Base-by-base conservation (phyloP, 2,797 vertebrate genomes). In the Semaprochilodus insignis region DNA sequence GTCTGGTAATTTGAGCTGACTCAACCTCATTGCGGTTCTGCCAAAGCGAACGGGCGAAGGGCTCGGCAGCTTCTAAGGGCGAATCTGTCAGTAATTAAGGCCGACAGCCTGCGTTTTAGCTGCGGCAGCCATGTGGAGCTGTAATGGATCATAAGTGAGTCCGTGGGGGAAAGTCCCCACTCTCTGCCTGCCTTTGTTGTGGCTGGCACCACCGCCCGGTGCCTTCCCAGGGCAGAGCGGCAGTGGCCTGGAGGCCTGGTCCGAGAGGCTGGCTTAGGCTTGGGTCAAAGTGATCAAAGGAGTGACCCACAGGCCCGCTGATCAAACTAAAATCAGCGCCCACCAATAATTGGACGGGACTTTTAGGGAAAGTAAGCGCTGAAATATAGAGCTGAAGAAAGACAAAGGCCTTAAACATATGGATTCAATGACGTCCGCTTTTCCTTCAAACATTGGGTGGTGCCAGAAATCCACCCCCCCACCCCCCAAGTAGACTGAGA, bases 61-160 rank as follows among this genome's bases (percentile, higher is more conserved):
- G 55, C 44, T 79, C 67, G 74, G 70, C 52, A 71, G 66, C 73
- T 65, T 82, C 69, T 78, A 77, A 81, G 72, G 81, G 70, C 74
- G 83, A 86, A 86, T 75, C 80, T 88, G 84, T 77, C 78, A 83
- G 75, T 86, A 74, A 85, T 88, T 85, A 83, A 78, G 77, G 31
- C 60, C 66, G 75, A 84, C 82, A 81, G 79, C 70, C 40, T 65
- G 54, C 8, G 62, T 77, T 84, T 74, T 79, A 81, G 81, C 81
- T 86, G 70, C 70, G 69, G 82, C 48, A 51, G 78, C 81, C 52
- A 66, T 81, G 79, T 69, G 57, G 78, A 71, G 65, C 70, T 73
- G 81, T 83, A 83, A 83, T 83, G 84, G 82, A 88, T 85, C 85
- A 65, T 80, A 82, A 81, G 82, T 76, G 71, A 77, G 75, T 84